phyloP scores from a whole-genome alignment of 2,888 invertebrate species.

The Bugula neritina region DNA sequence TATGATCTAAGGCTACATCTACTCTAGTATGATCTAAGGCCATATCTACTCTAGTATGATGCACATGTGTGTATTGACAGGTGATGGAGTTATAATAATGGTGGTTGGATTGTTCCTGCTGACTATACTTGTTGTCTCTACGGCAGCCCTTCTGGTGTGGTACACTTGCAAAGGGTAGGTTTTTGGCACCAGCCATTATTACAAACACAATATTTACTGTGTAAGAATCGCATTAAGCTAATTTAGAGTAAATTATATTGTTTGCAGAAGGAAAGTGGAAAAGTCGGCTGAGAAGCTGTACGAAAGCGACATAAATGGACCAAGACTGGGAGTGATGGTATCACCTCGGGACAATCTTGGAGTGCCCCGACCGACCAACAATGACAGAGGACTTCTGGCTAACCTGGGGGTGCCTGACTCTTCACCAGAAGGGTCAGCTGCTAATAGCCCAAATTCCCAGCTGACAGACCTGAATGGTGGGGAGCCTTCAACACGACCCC shows the following conservation, averaged over 20 bases:
- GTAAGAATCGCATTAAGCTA: too few species aligned
- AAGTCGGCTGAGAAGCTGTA: too few species aligned
- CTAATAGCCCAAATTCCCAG: slow-evolving; percentile 24
- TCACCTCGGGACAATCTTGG: neutral
- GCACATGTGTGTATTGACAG: neutral
- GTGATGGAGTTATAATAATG: slow-evolving; percentile 18
- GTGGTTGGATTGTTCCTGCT: slow-evolving; percentile 13
- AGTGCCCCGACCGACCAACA: neutral
- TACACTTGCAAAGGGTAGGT: slow-evolving; percentile 24
- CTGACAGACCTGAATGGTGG: slow-evolving; percentile 4
- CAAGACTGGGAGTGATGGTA: slow-evolving; percentile 1
- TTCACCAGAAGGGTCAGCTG: neutral
- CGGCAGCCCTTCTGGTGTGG: slow-evolving; percentile 11
- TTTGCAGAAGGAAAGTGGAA: too few species aligned
- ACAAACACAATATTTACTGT: too few species aligned
- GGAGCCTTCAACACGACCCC: too few species aligned
- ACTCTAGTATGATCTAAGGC: too few species aligned
- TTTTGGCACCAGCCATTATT: too few species aligned
- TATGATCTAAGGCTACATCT: too few species aligned
- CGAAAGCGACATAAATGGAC: neutral
- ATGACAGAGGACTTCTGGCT: neutral
- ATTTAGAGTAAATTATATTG: too few species aligned
- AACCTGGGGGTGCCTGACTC: neutral
- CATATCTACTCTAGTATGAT: too few species aligned
- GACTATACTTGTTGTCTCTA: neutral